A percentile compares a stretch with the other conserved stretches of the same genome.
phyloP scores from a whole-genome alignment of 2,888 invertebrate species.

The Catocala sponsa region DNA sequence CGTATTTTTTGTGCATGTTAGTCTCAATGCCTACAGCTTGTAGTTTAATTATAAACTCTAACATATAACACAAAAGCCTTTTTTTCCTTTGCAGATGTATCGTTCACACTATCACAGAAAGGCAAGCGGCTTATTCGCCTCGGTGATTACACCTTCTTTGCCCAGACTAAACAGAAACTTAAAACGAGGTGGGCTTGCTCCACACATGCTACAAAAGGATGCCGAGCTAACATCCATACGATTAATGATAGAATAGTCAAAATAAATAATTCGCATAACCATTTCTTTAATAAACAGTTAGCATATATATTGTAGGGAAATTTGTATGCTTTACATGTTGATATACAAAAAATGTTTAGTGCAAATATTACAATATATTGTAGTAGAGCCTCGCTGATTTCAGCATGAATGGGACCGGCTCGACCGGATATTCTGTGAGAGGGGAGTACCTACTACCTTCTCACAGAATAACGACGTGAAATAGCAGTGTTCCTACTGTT shows the following conservation, averaged over 20 bases:
- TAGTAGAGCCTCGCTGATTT: too few relatives aligned
- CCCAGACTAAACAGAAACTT: constrained; percentile 6
- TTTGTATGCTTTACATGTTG: too few relatives aligned
- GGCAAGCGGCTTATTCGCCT: constrained; percentile 21
- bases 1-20: neutral
- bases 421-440: too few relatives aligned
- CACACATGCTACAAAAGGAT: constrained; percentile 17
- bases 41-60: neutral
- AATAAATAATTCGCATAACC: constrained; percentile 16
- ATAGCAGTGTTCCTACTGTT: too few relatives aligned
- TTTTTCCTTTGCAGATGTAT: constrained; percentile 16
- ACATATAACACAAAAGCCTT: neutral
- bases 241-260: constrained; percentile 15
- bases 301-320: neutral
- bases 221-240: constrained; percentile 13
- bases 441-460: too few relatives aligned
- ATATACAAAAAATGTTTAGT: too few relatives aligned
- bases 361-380: too few relatives aligned
- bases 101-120: constrained; percentile 24
- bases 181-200: constrained; percentile 29
- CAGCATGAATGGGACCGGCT: too few relatives aligned
- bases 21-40: too few relatives aligned
- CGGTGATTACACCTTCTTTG: constrained; percentile 18
- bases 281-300: constrained; percentile 3
- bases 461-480: too few relatives aligned